These are phyloP conservation scores for Mastigias papua DNA, from an alignment of 30 jellyfish, hydroid and myxozoan genomes.

Conservation along the genomic window DNA sequence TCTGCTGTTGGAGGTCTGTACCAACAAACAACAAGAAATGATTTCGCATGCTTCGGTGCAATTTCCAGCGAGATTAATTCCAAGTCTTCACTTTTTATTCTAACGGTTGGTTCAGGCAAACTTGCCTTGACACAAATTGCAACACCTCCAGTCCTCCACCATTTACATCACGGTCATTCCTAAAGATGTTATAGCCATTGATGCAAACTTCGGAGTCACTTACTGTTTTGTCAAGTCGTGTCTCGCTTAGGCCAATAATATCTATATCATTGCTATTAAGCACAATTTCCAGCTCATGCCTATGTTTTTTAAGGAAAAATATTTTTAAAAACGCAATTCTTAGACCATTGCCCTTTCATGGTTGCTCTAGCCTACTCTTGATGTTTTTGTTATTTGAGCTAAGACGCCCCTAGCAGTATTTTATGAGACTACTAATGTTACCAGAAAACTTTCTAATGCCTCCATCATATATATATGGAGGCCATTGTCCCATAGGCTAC, in stretches of 20 bases:
- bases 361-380: background rate
- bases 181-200: constrained; percentile 7
- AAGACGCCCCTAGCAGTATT: constrained; percentile 40
- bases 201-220: constrained; percentile 9
- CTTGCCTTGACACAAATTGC: constrained; percentile 1
- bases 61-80: no score
- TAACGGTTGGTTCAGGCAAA: no score
- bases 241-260: no score
- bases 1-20: no score
- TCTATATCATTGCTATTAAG: no score
- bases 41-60: no score
- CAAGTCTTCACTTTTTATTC: no score
- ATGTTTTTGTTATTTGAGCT: background rate
- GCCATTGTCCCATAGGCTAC: constrained; percentile 35
- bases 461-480: constrained; percentile 44
- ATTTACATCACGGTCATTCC: constrained; percentile 10
- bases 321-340: constrained; percentile 18
- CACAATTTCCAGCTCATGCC: no score
- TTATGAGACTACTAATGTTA: constrained; percentile 17
- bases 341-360: constrained; percentile 48
- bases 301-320: constrained; percentile 10
- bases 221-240: no score
- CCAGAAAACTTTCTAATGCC: constrained; percentile 56
- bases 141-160: constrained; percentile 53
- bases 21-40: no score